Evolutionary conservation across 2,113 vertebrate genomes (phyloP).

Genomic region (Leiothrix lutea): DNA sequence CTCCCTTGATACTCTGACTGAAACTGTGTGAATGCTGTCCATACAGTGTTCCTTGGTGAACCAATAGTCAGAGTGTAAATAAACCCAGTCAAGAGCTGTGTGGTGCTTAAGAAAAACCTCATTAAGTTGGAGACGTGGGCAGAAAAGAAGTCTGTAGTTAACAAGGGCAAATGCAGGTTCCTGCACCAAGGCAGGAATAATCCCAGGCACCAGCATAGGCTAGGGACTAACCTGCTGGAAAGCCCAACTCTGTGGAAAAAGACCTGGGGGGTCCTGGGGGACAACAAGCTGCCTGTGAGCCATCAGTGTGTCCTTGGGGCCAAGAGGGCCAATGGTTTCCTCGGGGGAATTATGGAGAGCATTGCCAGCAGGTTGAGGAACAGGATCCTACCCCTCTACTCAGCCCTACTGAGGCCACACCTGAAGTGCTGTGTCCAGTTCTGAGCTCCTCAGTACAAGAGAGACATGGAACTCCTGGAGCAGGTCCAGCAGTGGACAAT

Average conservation of each 20-base stretch:
- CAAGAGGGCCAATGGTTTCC: not conserved
- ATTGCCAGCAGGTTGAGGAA: fast-evolving
- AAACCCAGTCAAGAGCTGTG: not conserved
- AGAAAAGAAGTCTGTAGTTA: not conserved
- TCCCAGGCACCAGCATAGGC: fast-evolving
- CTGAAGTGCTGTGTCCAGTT: not conserved
- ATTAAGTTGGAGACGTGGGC: not conserved
- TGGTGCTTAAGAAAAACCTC: not conserved
- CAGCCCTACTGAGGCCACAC: not conserved
- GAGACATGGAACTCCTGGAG: not conserved
- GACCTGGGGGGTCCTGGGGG: not conserved
- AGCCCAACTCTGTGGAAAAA: not conserved
- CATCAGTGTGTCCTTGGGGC: not conserved
- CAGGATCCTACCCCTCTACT: not conserved
- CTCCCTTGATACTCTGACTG: not conserved
- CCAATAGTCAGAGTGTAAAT: not conserved
- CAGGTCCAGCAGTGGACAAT: fast-evolving
- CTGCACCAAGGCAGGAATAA: not conserved
- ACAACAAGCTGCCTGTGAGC: not conserved
- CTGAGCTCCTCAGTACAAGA: not conserved
- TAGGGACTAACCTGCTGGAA: fast-evolving
- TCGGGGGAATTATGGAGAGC: not conserved
- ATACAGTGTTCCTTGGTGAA: not conserved
- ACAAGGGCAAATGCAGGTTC: not conserved
- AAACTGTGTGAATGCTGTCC: fast-evolving